Conservation (phyloP, 2,113 vertebrate species). For the Vimba vimba region DNA sequence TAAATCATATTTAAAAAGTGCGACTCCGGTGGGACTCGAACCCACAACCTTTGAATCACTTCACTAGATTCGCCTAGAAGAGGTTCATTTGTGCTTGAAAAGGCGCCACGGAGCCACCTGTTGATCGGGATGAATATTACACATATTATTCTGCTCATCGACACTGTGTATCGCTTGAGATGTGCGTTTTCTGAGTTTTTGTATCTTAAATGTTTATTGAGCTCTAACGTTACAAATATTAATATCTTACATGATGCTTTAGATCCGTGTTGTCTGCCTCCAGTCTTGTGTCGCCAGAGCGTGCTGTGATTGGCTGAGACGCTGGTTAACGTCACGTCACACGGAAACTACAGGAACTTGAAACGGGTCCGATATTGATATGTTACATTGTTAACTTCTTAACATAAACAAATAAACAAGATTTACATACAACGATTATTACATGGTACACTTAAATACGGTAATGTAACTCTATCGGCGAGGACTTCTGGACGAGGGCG, state of each 20-base stretch:
- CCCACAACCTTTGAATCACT: constrained; percentile 61
- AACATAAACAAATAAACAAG: background rate
- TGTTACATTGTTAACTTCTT: background rate
- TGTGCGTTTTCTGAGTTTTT: accelerated
- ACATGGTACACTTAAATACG: background rate
- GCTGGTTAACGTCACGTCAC: background rate
- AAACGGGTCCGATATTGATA: background rate
- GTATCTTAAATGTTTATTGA: background rate
- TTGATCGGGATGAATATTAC: accelerated
- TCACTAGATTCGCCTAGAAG: constrained; percentile 49
- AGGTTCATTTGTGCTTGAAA: too few relatives aligned
- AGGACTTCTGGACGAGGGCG: background rate
- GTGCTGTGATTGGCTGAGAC: background rate
- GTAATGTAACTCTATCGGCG: background rate
- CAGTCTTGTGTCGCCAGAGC: background rate
- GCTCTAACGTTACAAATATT: accelerated
- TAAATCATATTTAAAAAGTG: too few relatives aligned
- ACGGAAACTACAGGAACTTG: background rate
- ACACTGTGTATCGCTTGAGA: accelerated
- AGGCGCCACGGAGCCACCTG: constrained; percentile 61
- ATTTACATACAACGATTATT: background rate
- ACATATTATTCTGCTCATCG: accelerated
- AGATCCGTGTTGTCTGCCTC: background rate
- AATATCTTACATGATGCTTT: background rate
- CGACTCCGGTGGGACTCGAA: constrained; percentile 62